Base-by-base conservation (phyloP, 1,140 invertebrate species). In the Nylanderia fulva region DNA sequence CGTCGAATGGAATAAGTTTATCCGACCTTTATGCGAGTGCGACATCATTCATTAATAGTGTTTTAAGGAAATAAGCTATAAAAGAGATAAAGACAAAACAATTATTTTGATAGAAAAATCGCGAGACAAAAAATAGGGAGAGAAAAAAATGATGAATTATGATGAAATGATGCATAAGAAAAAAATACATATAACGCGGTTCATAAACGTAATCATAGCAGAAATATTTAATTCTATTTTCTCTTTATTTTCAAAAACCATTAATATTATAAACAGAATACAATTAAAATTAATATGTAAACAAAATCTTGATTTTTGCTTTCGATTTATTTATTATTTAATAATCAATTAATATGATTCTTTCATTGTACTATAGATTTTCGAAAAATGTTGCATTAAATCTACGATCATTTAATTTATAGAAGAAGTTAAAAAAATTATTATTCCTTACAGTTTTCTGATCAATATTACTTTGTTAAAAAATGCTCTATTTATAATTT, bases 241-340 rank as follows among this genome's bases (percentile, higher is more conserved):
- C 39, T 61, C 13, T 29, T 42, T 61, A 21, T 42, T 75, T 60
- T n/a, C 33, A n/a, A 15, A 13, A 74, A 2, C 2, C 48, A 3
- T 74, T 36, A 74, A 36, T 74, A 56, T 56, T 56, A 29, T 11
- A 11, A 69, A 18, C 42, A n/a, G 3, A 6, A 56, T 21, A 56
- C 48, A 74, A 9, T 72, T 72, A 72, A 56, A 36, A 74, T 74
- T 56, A 74, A 13, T 24, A 29, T 42, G 39, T 42, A 42, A 2
- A 11, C 8, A n/a, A 56, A n/a, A 24, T 24, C n/a, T 0, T 3
- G 8, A 0, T 6, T 52, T 1, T 56, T 11, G 13, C 9, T 33
- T 27, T 72, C 9, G 11, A n/a, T 8, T 29, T n/a, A 11, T 33
- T 72, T 11, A 6, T 71, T n/a, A 24, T 18, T 48, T 15, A 0